phyloP scores from a whole-genome alignment of 2,797 vertebrate genomes.

The Sebastes iracundus region DNA sequence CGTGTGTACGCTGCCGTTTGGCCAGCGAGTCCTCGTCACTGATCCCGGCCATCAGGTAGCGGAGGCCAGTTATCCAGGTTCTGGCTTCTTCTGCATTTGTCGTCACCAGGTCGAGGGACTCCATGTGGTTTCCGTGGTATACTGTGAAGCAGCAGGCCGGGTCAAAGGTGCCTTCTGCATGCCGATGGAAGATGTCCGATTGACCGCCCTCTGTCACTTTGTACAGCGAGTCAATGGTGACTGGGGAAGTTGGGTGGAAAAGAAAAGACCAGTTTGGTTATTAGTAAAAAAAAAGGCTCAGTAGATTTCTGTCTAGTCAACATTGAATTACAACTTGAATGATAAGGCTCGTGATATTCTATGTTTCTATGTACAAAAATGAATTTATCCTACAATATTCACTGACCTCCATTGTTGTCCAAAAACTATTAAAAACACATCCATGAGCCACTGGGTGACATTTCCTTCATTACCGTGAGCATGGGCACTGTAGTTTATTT shows the following conservation, averaged over 20 bases:
- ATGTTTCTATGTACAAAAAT: background rate
- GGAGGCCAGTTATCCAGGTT: constrained; percentile 97
- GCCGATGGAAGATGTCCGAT: constrained; percentile 94
- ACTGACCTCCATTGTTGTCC: background rate
- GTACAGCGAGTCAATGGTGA: constrained; percentile 98
- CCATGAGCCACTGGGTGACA: background rate
- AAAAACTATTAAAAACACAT: background rate
- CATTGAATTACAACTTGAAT: background rate
- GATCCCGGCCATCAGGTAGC: constrained; percentile 97
- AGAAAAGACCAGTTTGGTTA: background rate
- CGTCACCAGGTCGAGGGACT: constrained; percentile 94
- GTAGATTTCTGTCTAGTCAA: background rate
- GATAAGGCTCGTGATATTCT: background rate
- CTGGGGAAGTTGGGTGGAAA: constrained; percentile 70
- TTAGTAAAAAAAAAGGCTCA: background rate
- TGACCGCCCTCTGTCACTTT: constrained; percentile 96
- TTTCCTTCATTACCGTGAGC: background rate
- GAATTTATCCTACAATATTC: background rate
- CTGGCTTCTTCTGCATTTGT: constrained; percentile 95
- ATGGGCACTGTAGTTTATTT: background rate
- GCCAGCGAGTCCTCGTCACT: constrained; percentile 96
- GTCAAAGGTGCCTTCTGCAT: constrained; percentile 91
- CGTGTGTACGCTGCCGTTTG: constrained; percentile 92
- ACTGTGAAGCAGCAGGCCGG: constrained; percentile 95
- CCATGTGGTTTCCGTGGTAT: constrained; percentile 98